Evolutionary conservation across 2,888 invertebrate genomes (phyloP), one percentile per base, ranked within the genome.

Genomic region (Parnassius glacialis): DNA sequence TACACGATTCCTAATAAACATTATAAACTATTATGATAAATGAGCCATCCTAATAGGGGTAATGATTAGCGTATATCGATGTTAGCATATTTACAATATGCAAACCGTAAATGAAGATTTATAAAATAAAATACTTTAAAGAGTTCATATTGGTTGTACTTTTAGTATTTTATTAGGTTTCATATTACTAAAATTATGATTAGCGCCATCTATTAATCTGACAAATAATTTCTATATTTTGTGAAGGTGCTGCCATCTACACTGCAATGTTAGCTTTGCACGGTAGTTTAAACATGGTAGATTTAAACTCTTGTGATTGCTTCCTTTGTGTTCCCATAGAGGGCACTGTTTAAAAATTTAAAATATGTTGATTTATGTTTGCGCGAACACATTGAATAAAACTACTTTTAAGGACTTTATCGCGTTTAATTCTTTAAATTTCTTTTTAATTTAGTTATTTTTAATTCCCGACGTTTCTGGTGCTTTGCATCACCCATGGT

Each of bases 131-230:
- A 5, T 48, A n/a, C 16, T 48, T 48, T 48, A 48, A 5, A 13
- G 12, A n/a, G n/a, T 13, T 5, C 7, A 2, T 48, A 13, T 9
- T 12, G n/a, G 3, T n/a, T n/a, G n/a, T 48, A 48, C 9, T 13
- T 9, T 10, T 20, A 10, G 34, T 52, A 11, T 16, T n/a, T 34
- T 34, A 10, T 10, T 0, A 10, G 20, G 20, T 20, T 20, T 20
- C 2, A 5, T 9, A n/a, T 16, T 34, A 34, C 2, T 11, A 41
- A 34, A 41, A 5, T n/a, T 2, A 52, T 1, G 2, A 34, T 2
- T 12, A 52, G n/a, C 52, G 52, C 52, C 52, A 52, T 52, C 52
- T 52, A 52, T 52, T 2, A 34, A 52, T 9, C 20, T 3, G 1
- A 2, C 7, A 9, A 9, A 41, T n/a, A 2, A 41, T 7, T 52